Conservation (phyloP, 92 coral and sea anemone genomes). For the Montipora capitata region DNA sequence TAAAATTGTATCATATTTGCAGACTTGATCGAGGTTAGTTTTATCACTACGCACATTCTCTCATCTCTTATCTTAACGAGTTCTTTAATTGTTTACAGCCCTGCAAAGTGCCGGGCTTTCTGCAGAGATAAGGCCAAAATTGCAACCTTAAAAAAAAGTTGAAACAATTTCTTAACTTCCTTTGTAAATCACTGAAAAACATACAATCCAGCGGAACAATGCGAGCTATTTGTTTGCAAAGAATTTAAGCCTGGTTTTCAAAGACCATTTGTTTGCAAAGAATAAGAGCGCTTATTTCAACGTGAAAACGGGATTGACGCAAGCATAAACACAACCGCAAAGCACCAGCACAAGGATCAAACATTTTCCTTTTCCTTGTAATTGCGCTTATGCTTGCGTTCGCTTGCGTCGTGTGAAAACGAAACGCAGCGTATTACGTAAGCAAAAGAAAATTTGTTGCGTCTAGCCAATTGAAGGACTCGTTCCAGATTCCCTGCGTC, state of each 20-base stretch:
- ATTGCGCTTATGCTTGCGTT: too few species aligned
- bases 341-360: too few species aligned
- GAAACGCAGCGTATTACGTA: too few species aligned
- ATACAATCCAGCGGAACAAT: background rate
- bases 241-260: too few species aligned
- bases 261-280: too few species aligned
- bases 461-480: too few species aligned
- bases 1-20: background rate
- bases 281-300: background rate
- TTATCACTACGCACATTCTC: constrained; percentile 73
- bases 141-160: background rate
- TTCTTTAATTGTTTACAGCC: constrained; percentile 77
- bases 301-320: too few species aligned
- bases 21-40: background rate
- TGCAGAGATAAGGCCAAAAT: constrained; percentile 51
- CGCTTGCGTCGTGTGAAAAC: too few species aligned
- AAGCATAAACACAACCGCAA: too few species aligned
- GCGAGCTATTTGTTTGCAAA: background rate
- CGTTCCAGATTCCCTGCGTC: too few species aligned
- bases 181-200: background rate
- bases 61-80: constrained; percentile 73
- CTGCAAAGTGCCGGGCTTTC: constrained; percentile 54
- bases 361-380: too few species aligned
- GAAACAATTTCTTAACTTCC: background rate
- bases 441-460: too few species aligned